These are phyloP conservation scores for Andrena camellia DNA, from an alignment of 2,888 invertebrate species.

Conservation along the genomic window DNA sequence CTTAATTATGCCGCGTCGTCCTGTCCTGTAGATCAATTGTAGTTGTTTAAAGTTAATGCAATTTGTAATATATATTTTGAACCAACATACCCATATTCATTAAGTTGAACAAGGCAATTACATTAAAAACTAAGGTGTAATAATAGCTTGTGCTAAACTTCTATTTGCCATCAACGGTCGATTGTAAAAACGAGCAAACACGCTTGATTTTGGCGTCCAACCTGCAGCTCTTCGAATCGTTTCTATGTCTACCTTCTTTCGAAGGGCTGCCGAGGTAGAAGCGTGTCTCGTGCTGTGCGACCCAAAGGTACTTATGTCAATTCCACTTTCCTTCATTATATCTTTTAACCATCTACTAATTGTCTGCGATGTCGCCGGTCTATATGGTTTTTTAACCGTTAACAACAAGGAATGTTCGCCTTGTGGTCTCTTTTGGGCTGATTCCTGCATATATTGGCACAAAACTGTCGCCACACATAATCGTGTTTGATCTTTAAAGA, in stretches of 20 bases:
- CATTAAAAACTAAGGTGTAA: neutral
- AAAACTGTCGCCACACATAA: slow-evolving; percentile 3
- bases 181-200: slow-evolving; percentile 33
- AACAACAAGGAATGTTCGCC: neutral
- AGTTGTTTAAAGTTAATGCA: slow-evolving; percentile 18
- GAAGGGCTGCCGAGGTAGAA: neutral
- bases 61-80: slow-evolving; percentile 12
- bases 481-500: slow-evolving; percentile 13
- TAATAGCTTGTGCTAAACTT: slow-evolving; percentile 12
- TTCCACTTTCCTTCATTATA: neutral
- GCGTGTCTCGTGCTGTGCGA: slow-evolving; percentile 28
- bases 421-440: slow-evolving; percentile 8
- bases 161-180: slow-evolving; percentile 1
- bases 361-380: neutral
- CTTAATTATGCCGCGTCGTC: slow-evolving; percentile 7
- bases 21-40: slow-evolving; percentile 16
- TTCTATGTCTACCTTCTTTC: neutral
- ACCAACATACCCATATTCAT: neutral
- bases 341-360: slow-evolving; percentile 11
- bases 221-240: slow-evolving; percentile 18
- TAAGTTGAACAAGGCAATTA: slow-evolving; percentile 3
- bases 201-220: slow-evolving; percentile 16
- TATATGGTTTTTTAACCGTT: slow-evolving; percentile 3
- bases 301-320: neutral
- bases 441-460: neutral